Evolutionary conservation across 2,113 vertebrate genomes (phyloP), one percentile per base, ranked within the genome.

Genomic region (Chaetodon trifascialis): DNA sequence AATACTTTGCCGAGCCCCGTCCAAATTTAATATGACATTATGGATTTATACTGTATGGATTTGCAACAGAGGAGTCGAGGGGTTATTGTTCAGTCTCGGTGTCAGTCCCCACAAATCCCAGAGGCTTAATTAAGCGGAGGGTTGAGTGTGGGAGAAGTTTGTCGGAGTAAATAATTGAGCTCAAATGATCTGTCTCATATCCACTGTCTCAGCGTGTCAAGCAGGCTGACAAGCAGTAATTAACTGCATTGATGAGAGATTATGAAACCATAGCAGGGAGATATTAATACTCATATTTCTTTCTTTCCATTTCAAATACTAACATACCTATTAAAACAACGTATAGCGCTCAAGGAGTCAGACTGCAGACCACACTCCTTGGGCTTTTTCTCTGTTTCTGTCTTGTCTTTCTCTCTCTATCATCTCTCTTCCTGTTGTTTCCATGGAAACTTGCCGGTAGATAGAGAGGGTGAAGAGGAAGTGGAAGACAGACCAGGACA

Each of bases 401-500:
- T 30, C 19, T 54, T 14, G n/a, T 49, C n/a, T 62, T 63, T 52
- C 30, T 68, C 58, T 46, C 73, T 78, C 72, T 67, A 56, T 25
- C n/a, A n/a, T 58, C 63, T 70, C 73, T 70, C 75, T 76, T 76
- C 2, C 87, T 80, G 84, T 93, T 94, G 95, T 96, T 96, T 93
- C 95, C 95, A 96, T 95, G 94, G 95, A 94, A 95, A 96, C 95
- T 79, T 95, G 91, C 93, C 87, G 91, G 88, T 78, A 89, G 89
- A 84, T 79, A 66, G 67, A 88, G 87, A 86, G 82, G 85, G 85
- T 83, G 88, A 84, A 70, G 81, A 82, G 86, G 84, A 87, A 87
- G 84, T 73, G 74, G 68, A 88, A 91, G 82, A 86, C 89, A 83
- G 89, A 90, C 73, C 87, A 86, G 91, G 87, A 90, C 95, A 91